phyloP scores from a whole-genome alignment of 2,888 invertebrate species.

The Cheiracanthium punctorium region DNA sequence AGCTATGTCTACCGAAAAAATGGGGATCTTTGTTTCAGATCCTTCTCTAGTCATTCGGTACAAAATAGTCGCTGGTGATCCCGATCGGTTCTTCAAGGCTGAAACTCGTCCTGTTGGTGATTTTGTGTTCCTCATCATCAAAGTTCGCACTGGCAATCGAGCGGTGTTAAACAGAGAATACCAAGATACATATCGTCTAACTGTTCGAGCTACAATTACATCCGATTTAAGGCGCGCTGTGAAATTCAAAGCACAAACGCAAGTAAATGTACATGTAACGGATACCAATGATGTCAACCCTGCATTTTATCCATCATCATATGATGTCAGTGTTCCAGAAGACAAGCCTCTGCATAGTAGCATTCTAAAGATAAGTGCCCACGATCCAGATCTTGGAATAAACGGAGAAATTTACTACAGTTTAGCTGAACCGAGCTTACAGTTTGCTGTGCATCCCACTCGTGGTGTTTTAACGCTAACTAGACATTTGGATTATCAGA shows the following conservation, averaged over 20 bases:
- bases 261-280: conserved; percentile 83
- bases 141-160: conserved; percentile 90
- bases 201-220: conserved; percentile 82
- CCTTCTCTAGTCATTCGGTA: conserved; percentile 81
- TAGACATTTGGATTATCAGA: conserved; percentile 83
- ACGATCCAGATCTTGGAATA: conserved; percentile 95
- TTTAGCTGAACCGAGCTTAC: conserved; percentile 84
- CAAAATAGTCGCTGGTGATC: conserved; percentile 90
- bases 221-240: conserved; percentile 78
- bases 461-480: conserved; percentile 91
- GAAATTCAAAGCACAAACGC: conserved; percentile 82
- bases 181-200: conserved; percentile 87
- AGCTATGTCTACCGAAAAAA: conserved; percentile 83
- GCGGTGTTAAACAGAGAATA: conserved; percentile 95
- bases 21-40: conserved; percentile 83
- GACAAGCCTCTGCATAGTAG: conserved; percentile 90
- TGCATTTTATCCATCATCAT: conserved; percentile 91
- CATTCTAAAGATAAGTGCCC: conserved; percentile 83
- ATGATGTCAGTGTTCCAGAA: conserved; percentile 90
- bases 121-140: conserved; percentile 92
- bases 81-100: conserved; percentile 92
- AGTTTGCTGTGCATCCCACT: conserved; percentile 94
- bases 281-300: conserved; percentile 95
- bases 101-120: conserved; percentile 91
- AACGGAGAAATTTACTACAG: conserved; percentile 99